Conservation (phyloP, 92 coral and sea anemone species). For the Siderastrea radians region DNA sequence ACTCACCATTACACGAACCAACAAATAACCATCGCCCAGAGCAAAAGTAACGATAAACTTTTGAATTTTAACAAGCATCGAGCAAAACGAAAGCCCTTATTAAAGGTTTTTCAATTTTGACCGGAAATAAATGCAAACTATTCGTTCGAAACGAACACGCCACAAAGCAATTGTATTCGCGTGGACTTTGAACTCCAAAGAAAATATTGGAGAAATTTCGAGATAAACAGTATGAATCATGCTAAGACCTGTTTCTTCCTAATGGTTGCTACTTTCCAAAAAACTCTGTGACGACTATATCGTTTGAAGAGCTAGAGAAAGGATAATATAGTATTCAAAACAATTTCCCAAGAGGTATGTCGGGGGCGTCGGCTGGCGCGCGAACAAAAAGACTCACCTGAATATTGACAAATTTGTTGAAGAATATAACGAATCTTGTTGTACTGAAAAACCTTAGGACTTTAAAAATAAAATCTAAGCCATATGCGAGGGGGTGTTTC, state of each 20-base stretch:
- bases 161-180: neutral
- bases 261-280: neutral
- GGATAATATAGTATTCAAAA: neutral
- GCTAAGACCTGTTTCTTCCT: neutral
- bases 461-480: neutral
- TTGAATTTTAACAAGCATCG: neutral
- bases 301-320: neutral
- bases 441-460: neutral
- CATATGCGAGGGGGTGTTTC: neutral
- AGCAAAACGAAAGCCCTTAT: neutral
- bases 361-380: constrained; percentile 32
- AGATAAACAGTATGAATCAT: neutral
- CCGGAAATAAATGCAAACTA: neutral
- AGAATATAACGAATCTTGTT: neutral
- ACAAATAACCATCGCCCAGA: neutral
- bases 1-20: neutral
- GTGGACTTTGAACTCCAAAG: constrained; percentile 69
- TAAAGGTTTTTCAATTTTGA: neutral
- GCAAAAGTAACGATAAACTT: neutral
- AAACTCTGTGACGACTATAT: no score
- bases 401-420: neutral
- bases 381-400: neutral
- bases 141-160: neutral
- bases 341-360: constrained; percentile 13
- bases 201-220: neutral